These are phyloP conservation scores for Drosophila bocqueti DNA, from an alignment of 1,140 invertebrate species.

Conservation along the genomic window DNA sequence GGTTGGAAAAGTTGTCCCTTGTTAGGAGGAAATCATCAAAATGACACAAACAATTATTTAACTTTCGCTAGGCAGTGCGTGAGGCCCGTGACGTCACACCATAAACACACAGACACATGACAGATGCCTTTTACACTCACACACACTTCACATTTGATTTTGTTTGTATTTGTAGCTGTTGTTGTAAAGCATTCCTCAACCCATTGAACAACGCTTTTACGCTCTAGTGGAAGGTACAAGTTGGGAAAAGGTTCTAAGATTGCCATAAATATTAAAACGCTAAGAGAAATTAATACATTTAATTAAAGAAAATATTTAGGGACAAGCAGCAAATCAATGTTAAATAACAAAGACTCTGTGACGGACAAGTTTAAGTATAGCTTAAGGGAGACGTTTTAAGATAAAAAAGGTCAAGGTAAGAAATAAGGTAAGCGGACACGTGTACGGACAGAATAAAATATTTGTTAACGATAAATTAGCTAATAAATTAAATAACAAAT, in stretches of 20 bases:
- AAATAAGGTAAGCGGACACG: too few species aligned
- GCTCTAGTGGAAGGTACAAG: constrained; percentile 57
- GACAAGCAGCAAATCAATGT: background rate
- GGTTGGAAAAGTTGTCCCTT: constrained; percentile 72
- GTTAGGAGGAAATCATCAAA: constrained; percentile 79
- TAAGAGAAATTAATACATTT: background rate
- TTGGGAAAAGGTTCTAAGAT: constrained; percentile 14
- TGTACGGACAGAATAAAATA: too few species aligned
- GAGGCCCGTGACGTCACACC: constrained; percentile 64
- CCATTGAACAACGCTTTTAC: constrained; percentile 35
- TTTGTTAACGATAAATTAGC: too few species aligned
- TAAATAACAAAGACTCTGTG: background rate
- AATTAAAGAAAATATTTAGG: background rate
- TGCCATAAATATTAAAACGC: background rate
- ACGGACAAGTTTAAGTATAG: too few species aligned
- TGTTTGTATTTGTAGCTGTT: constrained; percentile 11
- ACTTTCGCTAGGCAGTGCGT: constrained; percentile 76
- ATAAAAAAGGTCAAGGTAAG: too few species aligned
- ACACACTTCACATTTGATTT: background rate
- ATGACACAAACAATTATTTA: constrained; percentile 84
- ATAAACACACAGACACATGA: constrained; percentile 28
- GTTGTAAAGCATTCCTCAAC: background rate
- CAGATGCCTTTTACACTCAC: constrained; percentile 37
- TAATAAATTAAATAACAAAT: too few species aligned
- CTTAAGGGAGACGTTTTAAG: too few species aligned